A percentile compares a stretch with the other conserved stretches of the same genome.
These are phyloP conservation scores for Thereuonema tuberculata DNA, from an alignment of 1,140 invertebrate genomes.

Conservation along the genomic window DNA sequence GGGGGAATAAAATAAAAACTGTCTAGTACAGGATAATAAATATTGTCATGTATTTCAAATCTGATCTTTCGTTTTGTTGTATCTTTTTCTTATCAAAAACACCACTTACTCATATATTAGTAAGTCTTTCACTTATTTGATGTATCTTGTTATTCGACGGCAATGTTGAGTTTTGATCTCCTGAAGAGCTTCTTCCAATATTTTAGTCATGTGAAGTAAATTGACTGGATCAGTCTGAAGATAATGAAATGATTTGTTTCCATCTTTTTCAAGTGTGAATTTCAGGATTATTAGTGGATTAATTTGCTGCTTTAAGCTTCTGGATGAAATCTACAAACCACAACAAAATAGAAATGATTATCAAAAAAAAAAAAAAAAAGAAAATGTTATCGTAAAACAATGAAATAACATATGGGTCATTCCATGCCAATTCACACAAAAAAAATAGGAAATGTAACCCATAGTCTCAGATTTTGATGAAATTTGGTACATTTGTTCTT, in stretches of 20 bases:
- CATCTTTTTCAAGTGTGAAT: constrained; percentile 34
- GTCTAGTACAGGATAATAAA: no score
- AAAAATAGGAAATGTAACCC: no score
- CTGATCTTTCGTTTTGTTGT: no score
- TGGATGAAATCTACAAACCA: constrained; percentile 39
- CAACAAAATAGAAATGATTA: background rate
- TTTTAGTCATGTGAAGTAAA: constrained; percentile 42
- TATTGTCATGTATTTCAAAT: no score
- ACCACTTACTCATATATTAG: no score
- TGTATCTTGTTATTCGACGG: constrained; percentile 28
- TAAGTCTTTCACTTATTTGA: constrained; percentile 20
- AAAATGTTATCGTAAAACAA: constrained; percentile 1
- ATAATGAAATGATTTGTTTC: constrained; percentile 30
- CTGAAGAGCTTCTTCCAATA: constrained; percentile 44
- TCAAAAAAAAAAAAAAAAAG: background rate
- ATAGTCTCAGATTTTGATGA: no score
- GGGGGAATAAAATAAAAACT: no score
- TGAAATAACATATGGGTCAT: no score
- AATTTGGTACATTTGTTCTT: no score
- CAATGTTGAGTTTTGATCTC: constrained; percentile 40
- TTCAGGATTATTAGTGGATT: constrained; percentile 42
- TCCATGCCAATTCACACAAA: no score
- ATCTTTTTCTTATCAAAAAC: no score
- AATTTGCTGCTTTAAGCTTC: constrained; percentile 40
- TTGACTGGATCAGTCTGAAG: constrained; percentile 49